phyloP scores from a whole-genome alignment of 2,113 vertebrate species.

The Daubentonia madagascariensis region DNA sequence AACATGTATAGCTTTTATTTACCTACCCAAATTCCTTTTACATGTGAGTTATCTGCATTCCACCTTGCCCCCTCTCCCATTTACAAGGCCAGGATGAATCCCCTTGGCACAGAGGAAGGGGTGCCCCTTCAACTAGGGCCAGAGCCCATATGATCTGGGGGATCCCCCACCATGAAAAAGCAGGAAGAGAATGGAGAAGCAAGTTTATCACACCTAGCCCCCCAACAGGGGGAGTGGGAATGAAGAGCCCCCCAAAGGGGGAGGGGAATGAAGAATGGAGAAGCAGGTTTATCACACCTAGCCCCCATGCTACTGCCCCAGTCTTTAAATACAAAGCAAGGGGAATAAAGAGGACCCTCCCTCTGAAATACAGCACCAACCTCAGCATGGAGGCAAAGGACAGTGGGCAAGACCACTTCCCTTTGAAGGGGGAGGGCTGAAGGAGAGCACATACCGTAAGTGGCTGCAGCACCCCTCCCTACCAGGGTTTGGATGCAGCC shows the following conservation, averaged over 20 bases:
- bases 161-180: slow-evolving; percentile 5
- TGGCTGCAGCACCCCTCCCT: slow-evolving; percentile 33
- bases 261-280: neutral
- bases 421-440: slow-evolving; percentile 1
- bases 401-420: slow-evolving; percentile 38
- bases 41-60: slow-evolving; percentile 21
- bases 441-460: neutral
- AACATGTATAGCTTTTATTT: slow-evolving; percentile 68
- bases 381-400: slow-evolving; percentile 70
- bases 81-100: slow-evolving; percentile 30
- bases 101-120: slow-evolving; percentile 21
- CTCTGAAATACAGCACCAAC: slow-evolving; percentile 74
- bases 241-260: neutral
- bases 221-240: neutral
- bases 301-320: slow-evolving; percentile 33
- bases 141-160: neutral
- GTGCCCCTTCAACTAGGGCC: slow-evolving; percentile 32
- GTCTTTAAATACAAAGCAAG: slow-evolving; percentile 63
- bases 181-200: slow-evolving; percentile 21
- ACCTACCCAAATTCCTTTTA: slow-evolving; percentile 54
- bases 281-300: slow-evolving; percentile 12
- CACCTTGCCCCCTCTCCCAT: slow-evolving; percentile 31
- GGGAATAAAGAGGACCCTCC: slow-evolving; percentile 36
- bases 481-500: slow-evolving; percentile 50
- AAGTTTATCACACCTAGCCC: slow-evolving; percentile 12